Percentiles rank a stretch among this genome's conserved stretches.
These are phyloP conservation scores for Noctua comes DNA, from an alignment of 2,888 invertebrate species.

Conservation along the genomic window DNA sequence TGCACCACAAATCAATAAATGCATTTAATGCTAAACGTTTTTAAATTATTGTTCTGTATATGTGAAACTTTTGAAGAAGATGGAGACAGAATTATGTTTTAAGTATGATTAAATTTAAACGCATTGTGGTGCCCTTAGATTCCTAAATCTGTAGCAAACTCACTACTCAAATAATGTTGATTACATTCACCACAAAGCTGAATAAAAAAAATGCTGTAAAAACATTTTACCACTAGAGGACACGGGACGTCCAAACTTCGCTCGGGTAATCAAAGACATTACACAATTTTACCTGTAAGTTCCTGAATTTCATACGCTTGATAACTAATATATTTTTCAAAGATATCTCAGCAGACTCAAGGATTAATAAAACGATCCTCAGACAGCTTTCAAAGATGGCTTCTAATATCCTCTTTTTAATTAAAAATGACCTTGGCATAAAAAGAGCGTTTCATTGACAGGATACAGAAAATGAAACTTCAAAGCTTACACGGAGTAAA, in stretches of 20 bases:
- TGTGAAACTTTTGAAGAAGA: background rate
- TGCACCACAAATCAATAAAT: background rate
- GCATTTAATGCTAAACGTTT: background rate
- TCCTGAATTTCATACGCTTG: background rate
- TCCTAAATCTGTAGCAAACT: background rate
- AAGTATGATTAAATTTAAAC: background rate
- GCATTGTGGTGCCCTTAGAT: background rate
- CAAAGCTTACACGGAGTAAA: background rate
- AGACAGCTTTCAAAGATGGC: conserved; percentile 8
- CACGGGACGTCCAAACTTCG: background rate
- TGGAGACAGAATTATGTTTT: background rate
- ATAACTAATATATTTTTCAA: background rate
- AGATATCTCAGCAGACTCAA: background rate
- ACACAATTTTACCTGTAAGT: background rate
- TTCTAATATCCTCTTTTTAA: background rate
- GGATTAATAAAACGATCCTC: background rate
- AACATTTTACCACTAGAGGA: background rate
- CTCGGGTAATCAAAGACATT: background rate
- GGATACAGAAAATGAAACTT: background rate
- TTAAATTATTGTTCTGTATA: background rate
- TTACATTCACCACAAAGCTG: background rate
- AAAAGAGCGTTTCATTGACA: conserved; percentile 8
- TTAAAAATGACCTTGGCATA: background rate
- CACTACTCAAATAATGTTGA: background rate
- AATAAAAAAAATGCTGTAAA: background rate